phyloP scores from a whole-genome alignment of 2,888 invertebrate species.

The Pristionchus arcanus region DNA sequence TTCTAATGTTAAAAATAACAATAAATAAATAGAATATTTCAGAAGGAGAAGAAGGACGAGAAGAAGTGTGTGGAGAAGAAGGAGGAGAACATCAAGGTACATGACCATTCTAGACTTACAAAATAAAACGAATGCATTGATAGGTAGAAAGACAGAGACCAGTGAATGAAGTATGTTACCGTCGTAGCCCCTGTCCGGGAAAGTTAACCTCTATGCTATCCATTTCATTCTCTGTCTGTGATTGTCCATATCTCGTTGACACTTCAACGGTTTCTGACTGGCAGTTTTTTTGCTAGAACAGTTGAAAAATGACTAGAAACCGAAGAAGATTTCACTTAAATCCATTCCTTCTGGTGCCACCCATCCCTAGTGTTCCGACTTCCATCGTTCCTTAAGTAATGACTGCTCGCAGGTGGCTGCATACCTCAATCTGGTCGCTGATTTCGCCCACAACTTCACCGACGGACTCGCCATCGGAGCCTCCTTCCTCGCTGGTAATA shows the following conservation, averaged over 20 bases:
- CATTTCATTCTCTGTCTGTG: not conserved
- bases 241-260: not conserved
- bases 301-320: no score
- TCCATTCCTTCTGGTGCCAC: not conserved
- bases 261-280: not conserved
- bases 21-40: not conserved
- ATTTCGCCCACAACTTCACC: conserved; percentile 98
- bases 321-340: no score
- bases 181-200: conserved; percentile 15
- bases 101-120: not conserved
- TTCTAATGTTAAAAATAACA: not conserved
- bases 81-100: conserved; percentile 37
- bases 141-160: conserved; percentile 26
- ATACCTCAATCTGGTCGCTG: conserved; percentile 96
- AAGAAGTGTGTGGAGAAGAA: conserved; percentile 24
- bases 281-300: not conserved
- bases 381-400: not conserved
- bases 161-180: conserved; percentile 31
- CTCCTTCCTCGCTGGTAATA: conserved; percentile 82
- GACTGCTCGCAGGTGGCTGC: conserved; percentile 87
- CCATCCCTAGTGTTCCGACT: not conserved
- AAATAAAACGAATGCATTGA: not conserved
- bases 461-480: conserved; percentile 99
- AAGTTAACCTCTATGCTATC: conserved; percentile 14
- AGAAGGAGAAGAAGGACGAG: conserved; percentile 51